Evolutionary conservation across 1,140 invertebrate genomes (phyloP).

Genomic region (Sycophila sp.): DNA sequence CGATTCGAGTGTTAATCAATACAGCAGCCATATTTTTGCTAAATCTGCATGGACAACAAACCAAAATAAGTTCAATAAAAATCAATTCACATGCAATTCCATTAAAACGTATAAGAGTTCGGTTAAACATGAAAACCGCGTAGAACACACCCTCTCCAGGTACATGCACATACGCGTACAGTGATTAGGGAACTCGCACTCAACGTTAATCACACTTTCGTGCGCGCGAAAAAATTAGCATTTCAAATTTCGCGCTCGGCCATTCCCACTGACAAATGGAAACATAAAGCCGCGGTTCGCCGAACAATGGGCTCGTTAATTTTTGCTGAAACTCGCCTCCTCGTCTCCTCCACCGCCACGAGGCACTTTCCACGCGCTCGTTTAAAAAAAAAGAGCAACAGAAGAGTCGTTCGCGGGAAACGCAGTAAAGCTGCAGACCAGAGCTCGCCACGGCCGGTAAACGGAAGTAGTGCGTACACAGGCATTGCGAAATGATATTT

Average conservation of each 20-base stretch:
- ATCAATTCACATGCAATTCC: too few relatives aligned
- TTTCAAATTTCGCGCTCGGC: constrained; percentile 1
- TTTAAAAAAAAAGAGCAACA: not conserved
- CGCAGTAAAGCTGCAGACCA: constrained; percentile 21
- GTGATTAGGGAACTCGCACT: not conserved
- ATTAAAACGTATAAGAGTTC: too few relatives aligned
- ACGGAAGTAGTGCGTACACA: not conserved
- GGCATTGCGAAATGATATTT: constrained; percentile 2
- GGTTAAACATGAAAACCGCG: too few relatives aligned
- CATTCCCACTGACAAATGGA: constrained; percentile 9
- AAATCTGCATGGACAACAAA: too few relatives aligned
- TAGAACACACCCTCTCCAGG: too few relatives aligned
- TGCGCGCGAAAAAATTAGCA: constrained; percentile 13
- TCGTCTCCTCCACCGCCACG: not conserved
- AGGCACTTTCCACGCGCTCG: not conserved
- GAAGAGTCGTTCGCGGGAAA: constrained; percentile 2
- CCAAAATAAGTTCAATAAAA: too few relatives aligned
- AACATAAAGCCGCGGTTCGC: not conserved
- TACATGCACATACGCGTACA: not conserved
- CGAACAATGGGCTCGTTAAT: constrained; percentile 8
- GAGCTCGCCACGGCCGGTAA: not conserved
- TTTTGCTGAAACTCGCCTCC: not conserved
- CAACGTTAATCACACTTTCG: not conserved
- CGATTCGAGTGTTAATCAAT: too few relatives aligned
- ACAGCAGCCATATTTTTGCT: too few relatives aligned